Conservation (phyloP, 2,797 vertebrate genomes). For the Heliangelus exortis region DNA sequence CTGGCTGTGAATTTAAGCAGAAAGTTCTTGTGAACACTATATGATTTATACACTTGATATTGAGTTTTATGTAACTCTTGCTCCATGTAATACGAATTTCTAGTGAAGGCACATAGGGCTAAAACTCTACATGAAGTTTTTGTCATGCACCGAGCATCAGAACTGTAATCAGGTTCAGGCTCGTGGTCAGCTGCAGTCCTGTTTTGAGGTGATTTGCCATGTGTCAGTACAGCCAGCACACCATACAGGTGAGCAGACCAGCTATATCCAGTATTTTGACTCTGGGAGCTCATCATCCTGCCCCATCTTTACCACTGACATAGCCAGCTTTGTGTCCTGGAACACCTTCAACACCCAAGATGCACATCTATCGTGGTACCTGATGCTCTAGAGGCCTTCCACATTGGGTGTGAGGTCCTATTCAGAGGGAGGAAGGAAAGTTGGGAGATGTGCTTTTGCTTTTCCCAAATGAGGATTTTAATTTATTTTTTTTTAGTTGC, state of each 20-base stretch:
- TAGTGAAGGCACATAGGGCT: neutral
- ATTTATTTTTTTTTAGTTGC: neutral
- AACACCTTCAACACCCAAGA: accelerated
- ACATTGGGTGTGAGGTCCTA: accelerated
- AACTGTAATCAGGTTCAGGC: neutral
- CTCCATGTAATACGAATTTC: neutral
- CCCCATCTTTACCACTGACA: neutral
- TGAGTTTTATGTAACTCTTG: neutral
- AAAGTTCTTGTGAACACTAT: neutral
- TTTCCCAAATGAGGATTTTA: neutral
- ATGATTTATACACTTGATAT: neutral
- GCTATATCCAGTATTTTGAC: neutral
- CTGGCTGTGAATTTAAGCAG: neutral
- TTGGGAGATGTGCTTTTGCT: neutral
- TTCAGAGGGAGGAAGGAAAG: neutral
- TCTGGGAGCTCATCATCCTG: neutral
- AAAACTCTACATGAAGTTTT: neutral
- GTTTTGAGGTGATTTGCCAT: neutral
- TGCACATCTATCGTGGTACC: accelerated
- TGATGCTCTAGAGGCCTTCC: neutral
- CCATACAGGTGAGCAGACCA: neutral
- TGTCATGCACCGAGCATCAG: neutral
- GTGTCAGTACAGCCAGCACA: neutral
- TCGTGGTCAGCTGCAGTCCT: neutral
- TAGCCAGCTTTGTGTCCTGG: neutral